Evolutionary conservation across 1,140 invertebrate genomes (phyloP), one percentile per base, ranked within the genome.

Genomic region (Drosophila ironensis): DNA sequence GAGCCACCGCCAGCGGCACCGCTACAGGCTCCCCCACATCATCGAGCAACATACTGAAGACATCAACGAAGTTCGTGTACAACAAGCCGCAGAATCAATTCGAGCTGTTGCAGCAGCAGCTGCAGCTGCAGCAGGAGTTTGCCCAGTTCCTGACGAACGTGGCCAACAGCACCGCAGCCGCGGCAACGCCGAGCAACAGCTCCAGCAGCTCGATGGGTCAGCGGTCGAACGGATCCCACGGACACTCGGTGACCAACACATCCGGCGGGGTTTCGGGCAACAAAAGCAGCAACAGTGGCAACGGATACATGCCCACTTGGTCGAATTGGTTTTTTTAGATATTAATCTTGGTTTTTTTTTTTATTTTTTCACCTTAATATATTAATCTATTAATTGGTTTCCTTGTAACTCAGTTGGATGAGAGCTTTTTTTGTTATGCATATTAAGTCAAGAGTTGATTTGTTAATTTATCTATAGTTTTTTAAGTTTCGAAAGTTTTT

Each of bases 261-360:
- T 6, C 37, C 4, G 20, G 52, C 4, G 37, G 52, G 2, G 37
- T 25, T 35, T 25, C 56, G 14, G 33, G 56, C 16, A 67, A 45
- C 11, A 76, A 50, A 40, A 74, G 46, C 54, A 48, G 17, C 41
- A 70, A 24, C 50, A 46, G 27, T 17, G 51, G 61, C 50, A 77
- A 70, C 8, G 71, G 54, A 41, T 64, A 59, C 20, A 68, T 75
- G 52, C 64, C 73, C 37, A 75, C 87, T 24, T 87, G 84, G 82
- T 88, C 87, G 3, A 88, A 88, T 76, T 88, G 73, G 82, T 88
- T 88, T 41, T 88, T 84, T 51, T 87, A 86, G 69, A n/a, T n/a
- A n/a, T n/a, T n/a, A n/a, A n/a, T n/a, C n/a, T n/a, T n/a, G n/a
- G n/a, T n/a, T n/a, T n/a, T n/a, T n/a, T n/a, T n/a, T n/a, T n/a